Evolutionary conservation across 2,113 vertebrate species (phyloP).

Genomic region (Sarotherodon lohbergeri): DNA sequence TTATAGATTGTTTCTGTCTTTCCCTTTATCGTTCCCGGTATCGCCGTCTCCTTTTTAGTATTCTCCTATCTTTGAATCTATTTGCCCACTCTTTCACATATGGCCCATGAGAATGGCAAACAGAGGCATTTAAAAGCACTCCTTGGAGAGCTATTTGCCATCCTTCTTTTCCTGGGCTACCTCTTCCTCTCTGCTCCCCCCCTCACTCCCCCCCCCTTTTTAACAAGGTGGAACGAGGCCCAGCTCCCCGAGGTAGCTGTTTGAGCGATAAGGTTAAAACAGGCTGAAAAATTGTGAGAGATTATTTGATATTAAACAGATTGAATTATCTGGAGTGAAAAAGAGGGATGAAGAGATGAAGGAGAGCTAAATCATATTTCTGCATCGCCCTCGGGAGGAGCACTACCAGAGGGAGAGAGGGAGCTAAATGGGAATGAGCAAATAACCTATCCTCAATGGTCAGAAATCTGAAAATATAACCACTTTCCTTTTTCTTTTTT

Average conservation of each 20-base stretch:
- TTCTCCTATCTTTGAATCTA: slow-evolving; percentile 29
- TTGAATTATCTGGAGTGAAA: slow-evolving; percentile 62
- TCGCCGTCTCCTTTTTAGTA: background rate
- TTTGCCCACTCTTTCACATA: slow-evolving; percentile 44
- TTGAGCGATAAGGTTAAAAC: slow-evolving; percentile 65
- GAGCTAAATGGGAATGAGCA: slow-evolving; percentile 9
- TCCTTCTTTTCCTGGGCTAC: slow-evolving; percentile 34
- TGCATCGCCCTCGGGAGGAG: slow-evolving; percentile 23
- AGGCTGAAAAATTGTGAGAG: slow-evolving; percentile 53
- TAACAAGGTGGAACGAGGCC: slow-evolving; percentile 49
- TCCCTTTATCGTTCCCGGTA: background rate
- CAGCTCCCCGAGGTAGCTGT: slow-evolving; percentile 44
- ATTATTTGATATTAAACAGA: slow-evolving; percentile 71
- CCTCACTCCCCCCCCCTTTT: background rate
- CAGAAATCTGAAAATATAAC: slow-evolving; percentile 10
- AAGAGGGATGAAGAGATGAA: slow-evolving; percentile 29
- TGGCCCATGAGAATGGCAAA: slow-evolving; percentile 55
- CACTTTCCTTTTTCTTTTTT: background rate
- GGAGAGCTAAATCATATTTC: slow-evolving; percentile 58
- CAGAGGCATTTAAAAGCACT: slow-evolving; percentile 38
- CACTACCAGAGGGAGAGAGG: slow-evolving; percentile 1
- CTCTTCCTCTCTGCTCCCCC: background rate
- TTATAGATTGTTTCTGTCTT: background rate
- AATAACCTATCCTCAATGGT: slow-evolving; percentile 10
- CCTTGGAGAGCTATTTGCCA: slow-evolving; percentile 55